Conservation (phyloP, 2,113 vertebrate species). For the Ictalurus punctatus region DNA sequence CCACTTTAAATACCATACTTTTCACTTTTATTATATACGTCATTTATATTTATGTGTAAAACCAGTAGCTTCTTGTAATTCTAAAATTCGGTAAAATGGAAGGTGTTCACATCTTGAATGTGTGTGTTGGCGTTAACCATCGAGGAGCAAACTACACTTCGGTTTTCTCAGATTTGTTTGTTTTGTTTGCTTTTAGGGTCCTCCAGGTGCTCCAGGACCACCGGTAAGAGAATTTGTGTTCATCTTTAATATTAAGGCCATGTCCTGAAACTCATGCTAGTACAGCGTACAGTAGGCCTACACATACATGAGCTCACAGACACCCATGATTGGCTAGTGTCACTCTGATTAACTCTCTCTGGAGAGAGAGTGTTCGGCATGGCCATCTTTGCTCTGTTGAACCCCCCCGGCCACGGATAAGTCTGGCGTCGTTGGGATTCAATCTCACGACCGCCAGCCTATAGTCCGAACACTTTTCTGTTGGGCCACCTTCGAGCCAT, state of each 20-base stretch:
- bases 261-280: slow-evolving; percentile 1
- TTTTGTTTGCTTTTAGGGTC: slow-evolving; percentile 75
- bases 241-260: background rate
- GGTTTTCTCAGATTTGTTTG: slow-evolving; percentile 32
- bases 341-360: background rate
- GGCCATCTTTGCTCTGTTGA: background rate
- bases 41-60: background rate
- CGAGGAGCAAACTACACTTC: background rate
- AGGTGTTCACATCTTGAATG: no score
- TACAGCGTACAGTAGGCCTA: background rate
- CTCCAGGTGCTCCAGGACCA: slow-evolving; percentile 83
- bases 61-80: background rate
- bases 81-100: background rate
- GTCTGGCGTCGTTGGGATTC: no score
- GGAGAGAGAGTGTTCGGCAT: no score
- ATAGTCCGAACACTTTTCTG: background rate
- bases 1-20: background rate
- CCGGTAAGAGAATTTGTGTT: slow-evolving; percentile 74
- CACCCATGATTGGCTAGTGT: no score
- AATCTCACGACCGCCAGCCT: no score
- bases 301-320: no score
- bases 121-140: background rate
- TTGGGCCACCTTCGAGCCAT: background rate
- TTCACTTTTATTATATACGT: background rate
- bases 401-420: background rate